Conservation (phyloP, 2,888 invertebrate species). For the Leucophenga montana region DNA sequence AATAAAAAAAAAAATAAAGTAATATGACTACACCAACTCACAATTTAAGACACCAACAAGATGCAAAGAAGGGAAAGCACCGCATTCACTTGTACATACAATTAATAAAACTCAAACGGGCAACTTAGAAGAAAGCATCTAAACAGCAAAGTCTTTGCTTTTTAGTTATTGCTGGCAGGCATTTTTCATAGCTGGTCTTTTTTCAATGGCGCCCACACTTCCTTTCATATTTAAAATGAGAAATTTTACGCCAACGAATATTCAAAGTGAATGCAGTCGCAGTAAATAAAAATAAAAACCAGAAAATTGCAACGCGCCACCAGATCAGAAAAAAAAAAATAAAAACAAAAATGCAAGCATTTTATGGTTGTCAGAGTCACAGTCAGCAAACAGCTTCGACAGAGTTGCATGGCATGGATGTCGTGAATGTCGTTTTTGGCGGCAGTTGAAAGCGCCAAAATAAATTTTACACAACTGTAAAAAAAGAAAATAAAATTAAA, state of each 20-base stretch:
- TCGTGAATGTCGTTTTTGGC: conserved; percentile 46
- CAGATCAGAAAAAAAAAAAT: too few species aligned
- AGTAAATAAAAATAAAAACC: conserved; percentile 38
- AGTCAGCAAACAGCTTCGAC: too few species aligned
- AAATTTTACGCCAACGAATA: conserved; percentile 60
- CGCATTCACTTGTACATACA: conserved; percentile 28
- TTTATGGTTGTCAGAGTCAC: too few species aligned
- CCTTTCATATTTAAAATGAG: conserved; percentile 65
- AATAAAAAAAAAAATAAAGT: conserved; percentile 24
- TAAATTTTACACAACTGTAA: conserved; percentile 37
- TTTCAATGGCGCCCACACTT: conserved; percentile 58
- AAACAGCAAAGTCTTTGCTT: too few species aligned
- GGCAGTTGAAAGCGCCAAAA: conserved; percentile 47
- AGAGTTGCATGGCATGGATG: conserved; percentile 52
- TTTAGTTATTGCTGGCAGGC: background rate
- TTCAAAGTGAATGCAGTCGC: conserved; percentile 62
- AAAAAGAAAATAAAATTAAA: too few species aligned
- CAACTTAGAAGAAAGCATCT: too few species aligned
- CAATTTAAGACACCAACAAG: conserved; percentile 38
- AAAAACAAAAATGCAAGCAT: too few species aligned
- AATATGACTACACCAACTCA: background rate
- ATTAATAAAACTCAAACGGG: conserved; percentile 28
- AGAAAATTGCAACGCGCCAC: too few species aligned
- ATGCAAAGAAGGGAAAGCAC: conserved; percentile 48
- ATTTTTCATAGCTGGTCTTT: too few species aligned